Evolutionary conservation across 2,113 vertebrate species (phyloP).

Genomic region (Thunnus thynnus): DNA sequence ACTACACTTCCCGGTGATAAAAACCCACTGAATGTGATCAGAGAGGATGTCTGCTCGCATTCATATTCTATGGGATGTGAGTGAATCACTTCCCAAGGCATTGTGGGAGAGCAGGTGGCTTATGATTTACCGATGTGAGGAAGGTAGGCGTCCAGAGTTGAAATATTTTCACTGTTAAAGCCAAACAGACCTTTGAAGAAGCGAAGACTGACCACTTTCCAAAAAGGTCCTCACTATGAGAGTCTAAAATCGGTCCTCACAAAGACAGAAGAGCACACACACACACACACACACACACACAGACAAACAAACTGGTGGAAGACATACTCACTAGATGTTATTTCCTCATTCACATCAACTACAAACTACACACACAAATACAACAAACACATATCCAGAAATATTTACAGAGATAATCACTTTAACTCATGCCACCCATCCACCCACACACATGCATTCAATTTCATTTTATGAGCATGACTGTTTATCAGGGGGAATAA

Average conservation of each 20-base stretch:
- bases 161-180: too few relatives aligned
- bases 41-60: not conserved
- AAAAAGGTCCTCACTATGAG: too few relatives aligned
- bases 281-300: not conserved
- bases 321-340: not conserved
- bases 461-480: not conserved
- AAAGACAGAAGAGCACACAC: not conserved
- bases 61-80: not conserved
- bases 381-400: slow-evolving; percentile 14
- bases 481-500: slow-evolving; percentile 20
- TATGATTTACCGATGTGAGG: too few relatives aligned
- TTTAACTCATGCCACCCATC: not conserved
- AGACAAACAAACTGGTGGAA: not conserved
- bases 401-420: slow-evolving; percentile 2
- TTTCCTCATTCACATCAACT: not conserved
- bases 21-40: not conserved
- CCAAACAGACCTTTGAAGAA: too few relatives aligned
- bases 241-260: not conserved
- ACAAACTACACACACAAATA: not conserved
- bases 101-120: not conserved
- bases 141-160: too few relatives aligned
- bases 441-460: slow-evolving; percentile 14
- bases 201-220: too few relatives aligned
- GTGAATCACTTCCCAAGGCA: not conserved
- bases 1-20: not conserved